phyloP scores from a whole-genome alignment of 1,140 invertebrate genomes.

The Laupala kohalensis region DNA sequence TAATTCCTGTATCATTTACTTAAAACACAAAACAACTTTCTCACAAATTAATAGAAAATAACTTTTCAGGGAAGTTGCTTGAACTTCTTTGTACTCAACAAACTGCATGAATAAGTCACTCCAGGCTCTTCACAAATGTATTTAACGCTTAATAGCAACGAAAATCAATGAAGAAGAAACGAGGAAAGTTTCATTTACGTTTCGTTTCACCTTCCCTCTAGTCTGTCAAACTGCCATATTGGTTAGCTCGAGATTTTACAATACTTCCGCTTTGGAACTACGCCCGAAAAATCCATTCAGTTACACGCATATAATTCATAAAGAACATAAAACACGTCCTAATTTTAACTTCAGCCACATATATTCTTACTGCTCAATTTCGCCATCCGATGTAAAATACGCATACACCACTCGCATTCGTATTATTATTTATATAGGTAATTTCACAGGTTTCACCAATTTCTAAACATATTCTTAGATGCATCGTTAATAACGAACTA shows the following conservation, averaged over 20 bases:
- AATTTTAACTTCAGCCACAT: too few species aligned
- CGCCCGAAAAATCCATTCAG: conserved; percentile 11
- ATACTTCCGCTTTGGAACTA: conserved; percentile 17
- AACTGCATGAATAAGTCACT: neutral
- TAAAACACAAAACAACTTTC: too few species aligned
- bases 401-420: neutral
- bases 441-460: neutral
- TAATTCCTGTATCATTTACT: too few species aligned
- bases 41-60: too few species aligned
- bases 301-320: neutral
- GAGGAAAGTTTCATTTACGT: neutral
- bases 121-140: neutral
- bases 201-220: neutral
- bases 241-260: conserved; percentile 11
- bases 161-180: neutral
- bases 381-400: neutral
- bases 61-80: too few species aligned
- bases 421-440: neutral
- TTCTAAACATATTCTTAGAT: neutral
- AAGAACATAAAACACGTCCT: too few species aligned
- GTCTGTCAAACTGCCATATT: conserved; percentile 18
- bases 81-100: too few species aligned
- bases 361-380: too few species aligned
- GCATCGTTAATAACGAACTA: too few species aligned
- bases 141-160: neutral